phyloP scores from a whole-genome alignment of 2,113 vertebrate species.

The Mus spicilegus region DNA sequence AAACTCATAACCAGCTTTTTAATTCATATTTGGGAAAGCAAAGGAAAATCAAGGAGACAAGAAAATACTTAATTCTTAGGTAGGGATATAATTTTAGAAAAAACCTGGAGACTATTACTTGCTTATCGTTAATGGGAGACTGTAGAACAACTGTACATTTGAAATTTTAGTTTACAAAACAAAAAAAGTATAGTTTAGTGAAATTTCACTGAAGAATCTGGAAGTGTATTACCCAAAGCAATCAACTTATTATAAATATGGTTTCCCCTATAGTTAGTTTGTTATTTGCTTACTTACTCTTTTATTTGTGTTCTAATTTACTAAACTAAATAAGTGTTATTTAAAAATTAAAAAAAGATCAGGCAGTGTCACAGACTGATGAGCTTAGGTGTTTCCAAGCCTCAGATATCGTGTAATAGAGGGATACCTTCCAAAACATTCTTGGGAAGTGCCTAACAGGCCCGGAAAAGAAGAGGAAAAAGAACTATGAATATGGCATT shows the following conservation, averaged over 20 bases:
- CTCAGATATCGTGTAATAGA: background rate
- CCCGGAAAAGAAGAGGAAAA: background rate
- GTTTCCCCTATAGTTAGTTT: background rate
- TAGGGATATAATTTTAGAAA: background rate
- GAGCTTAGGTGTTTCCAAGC: background rate
- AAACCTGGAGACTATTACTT: background rate
- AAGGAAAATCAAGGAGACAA: slow-evolving; percentile 4
- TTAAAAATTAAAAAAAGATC: background rate
- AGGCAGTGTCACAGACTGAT: background rate
- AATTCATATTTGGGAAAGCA: background rate
- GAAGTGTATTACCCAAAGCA: background rate
- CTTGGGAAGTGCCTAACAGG: background rate
- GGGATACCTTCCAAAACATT: background rate
- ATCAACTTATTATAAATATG: background rate
- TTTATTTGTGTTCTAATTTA: background rate
- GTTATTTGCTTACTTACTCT: background rate
- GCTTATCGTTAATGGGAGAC: background rate
- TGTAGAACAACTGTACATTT: slow-evolving; percentile 5
- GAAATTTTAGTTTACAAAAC: slow-evolving; percentile 29
- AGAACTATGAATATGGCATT: background rate
- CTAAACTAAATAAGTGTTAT: background rate
- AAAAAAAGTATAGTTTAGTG: background rate
- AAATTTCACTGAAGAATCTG: background rate
- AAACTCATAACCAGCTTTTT: slow-evolving; percentile 26
- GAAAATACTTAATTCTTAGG: background rate